Conservation (phyloP, 1,140 invertebrate species). For the Drosophila aff. region DNA sequence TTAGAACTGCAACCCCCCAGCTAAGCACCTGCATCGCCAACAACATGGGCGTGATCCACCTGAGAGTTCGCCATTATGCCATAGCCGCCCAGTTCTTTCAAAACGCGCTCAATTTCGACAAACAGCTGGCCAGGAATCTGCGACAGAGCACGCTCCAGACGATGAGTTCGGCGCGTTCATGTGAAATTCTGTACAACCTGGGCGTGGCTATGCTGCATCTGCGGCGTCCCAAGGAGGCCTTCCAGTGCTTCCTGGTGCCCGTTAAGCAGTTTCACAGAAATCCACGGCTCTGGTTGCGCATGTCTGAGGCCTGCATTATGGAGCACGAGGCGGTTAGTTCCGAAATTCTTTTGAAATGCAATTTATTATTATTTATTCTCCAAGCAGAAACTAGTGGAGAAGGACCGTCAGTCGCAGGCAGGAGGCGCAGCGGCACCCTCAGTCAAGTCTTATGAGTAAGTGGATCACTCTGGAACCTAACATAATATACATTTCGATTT, state of each 20-base stretch:
- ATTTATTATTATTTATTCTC: no score
- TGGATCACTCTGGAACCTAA: background rate
- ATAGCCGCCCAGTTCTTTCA: conserved; percentile 94
- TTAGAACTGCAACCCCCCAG: conserved; percentile 88
- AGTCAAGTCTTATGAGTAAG: conserved; percentile 61
- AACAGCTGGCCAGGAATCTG: conserved; percentile 87
- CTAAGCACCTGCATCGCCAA: conserved; percentile 92
- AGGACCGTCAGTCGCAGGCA: conserved; percentile 53
- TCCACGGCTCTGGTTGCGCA: conserved; percentile 94
- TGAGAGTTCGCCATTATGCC: conserved; percentile 94
- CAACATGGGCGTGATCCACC: conserved; percentile 95
- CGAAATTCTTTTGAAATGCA: background rate
- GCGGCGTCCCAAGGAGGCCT: conserved; percentile 92
- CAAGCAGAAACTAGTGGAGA: conserved; percentile 51
- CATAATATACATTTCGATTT: background rate
- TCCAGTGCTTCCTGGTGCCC: conserved; percentile 96
- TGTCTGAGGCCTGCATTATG: conserved; percentile 96
- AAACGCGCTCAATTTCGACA: conserved; percentile 93
- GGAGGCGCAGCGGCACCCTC: conserved; percentile 11
- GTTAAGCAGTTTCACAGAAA: conserved; percentile 94
- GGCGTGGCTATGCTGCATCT: conserved; percentile 94
- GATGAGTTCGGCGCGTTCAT: conserved; percentile 87
- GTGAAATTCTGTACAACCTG: conserved; percentile 96
- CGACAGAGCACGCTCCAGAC: conserved; percentile 61
- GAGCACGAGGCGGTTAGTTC: conserved; percentile 88